Evolutionary conservation across 2,113 vertebrate species (phyloP).

Genomic region (Trogon surrucura): DNA sequence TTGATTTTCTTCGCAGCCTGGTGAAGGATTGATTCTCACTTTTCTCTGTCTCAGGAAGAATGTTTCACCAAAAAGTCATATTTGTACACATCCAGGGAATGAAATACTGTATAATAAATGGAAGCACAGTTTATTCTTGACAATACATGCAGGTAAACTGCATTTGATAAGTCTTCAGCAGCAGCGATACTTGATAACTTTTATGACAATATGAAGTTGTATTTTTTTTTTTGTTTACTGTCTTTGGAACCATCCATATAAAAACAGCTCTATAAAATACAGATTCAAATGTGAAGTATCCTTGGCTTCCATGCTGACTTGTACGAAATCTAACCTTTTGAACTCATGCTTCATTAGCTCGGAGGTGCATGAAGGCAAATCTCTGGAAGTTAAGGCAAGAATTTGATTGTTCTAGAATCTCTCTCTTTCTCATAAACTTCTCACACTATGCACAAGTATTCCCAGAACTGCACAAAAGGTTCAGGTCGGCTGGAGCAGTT

Average conservation of each 20-base stretch:
- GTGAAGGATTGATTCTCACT: constrained; percentile 9
- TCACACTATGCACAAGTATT: background rate
- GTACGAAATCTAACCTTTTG: constrained; percentile 12
- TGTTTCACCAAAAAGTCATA: background rate
- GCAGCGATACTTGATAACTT: background rate
- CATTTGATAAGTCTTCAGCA: background rate
- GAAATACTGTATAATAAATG: background rate
- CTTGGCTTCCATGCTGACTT: background rate
- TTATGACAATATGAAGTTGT: background rate
- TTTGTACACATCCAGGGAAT: background rate
- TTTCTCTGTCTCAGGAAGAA: constrained; percentile 18
- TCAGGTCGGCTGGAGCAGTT: background rate
- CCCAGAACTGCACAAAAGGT: background rate
- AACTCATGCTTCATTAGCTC: background rate
- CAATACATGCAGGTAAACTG: background rate
- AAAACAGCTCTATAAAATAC: background rate
- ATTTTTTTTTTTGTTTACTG: background rate
- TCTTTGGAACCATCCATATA: background rate
- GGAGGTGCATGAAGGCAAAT: background rate
- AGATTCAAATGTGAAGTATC: background rate
- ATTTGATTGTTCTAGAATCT: background rate
- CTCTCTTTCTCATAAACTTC: background rate
- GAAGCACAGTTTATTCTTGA: background rate
- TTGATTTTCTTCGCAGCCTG: background rate
- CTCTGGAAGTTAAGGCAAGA: background rate